Evolutionary conservation across 2,888 invertebrate species (phyloP).

Genomic region (Drosophila affinis): DNA sequence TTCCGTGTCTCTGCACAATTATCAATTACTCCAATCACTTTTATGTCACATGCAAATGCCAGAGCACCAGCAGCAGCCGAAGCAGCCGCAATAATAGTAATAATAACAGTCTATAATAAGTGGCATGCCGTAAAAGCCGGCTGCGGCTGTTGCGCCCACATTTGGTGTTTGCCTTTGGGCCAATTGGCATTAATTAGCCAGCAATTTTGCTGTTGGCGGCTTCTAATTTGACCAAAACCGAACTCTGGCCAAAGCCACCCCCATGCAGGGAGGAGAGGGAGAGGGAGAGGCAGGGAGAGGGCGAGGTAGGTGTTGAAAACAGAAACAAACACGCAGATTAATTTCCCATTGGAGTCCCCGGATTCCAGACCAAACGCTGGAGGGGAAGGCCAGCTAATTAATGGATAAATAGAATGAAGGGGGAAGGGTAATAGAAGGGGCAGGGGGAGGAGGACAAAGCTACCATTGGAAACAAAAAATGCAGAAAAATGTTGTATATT

Average conservation of each 20-base stretch:
- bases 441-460: no score
- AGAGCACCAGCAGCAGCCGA: conserved; percentile 39
- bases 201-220: conserved; percentile 69
- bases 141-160: conserved; percentile 65
- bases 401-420: background rate
- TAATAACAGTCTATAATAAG: conserved; percentile 67
- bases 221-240: conserved; percentile 56
- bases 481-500: no score
- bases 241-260: conserved; percentile 31
- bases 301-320: conserved; percentile 58
- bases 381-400: background rate
- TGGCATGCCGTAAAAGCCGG: conserved; percentile 66
- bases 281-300: no score
- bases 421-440: background rate
- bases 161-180: conserved; percentile 53
- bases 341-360: conserved; percentile 10
- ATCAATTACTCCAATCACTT: conserved; percentile 78
- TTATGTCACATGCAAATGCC: conserved; percentile 79
- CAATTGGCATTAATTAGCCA: conserved; percentile 75
- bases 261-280: conserved; percentile 36
- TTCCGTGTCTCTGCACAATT: conserved; percentile 74
- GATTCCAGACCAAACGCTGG: background rate
- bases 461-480: no score
- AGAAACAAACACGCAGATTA: conserved; percentile 65
- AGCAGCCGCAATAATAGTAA: conserved; percentile 36